Base-by-base conservation (phyloP, 2,113 vertebrate species). In the Lichenostomus cassidix region DNA sequence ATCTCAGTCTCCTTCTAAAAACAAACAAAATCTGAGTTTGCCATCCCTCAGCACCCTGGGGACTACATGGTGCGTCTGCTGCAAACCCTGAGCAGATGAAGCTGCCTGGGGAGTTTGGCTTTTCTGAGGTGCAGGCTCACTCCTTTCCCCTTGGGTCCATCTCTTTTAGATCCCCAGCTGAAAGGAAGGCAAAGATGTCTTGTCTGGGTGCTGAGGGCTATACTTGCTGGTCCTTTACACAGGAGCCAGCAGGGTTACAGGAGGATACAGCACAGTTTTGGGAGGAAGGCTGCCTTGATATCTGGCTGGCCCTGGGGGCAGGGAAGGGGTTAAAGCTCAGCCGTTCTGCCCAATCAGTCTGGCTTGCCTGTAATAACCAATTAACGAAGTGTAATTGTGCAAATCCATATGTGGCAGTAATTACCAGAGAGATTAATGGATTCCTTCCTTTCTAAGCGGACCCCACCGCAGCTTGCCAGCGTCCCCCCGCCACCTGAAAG, bases 391-490 rank as follows among this genome's bases (percentile, higher is more conserved):
- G 92, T 94, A 97, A 96, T 97, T 96, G 96, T 95, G 92, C 87
- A 96, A 96, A 93, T 95, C 93, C 93, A 90, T 96, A 88, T 92
- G 94, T 96, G 96, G 90, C 96, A 93, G 91, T 95, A 95, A 97
- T 96, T 95, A 95, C 80, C 85, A 92, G 92, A 33, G 80, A 95
- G 92, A 96, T 97, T 94, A 96, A 97, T 97, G 95, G 95, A 96
- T 95, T 95, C 90, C 92, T 97, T 96, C 93, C 95, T 92, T 94
- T 93, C 68, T 68, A 47, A 94, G 64, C 1, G 1, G 59, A 91
- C 20, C 82, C 64, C 75, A 79, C 83, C 3, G 0, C 41, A 33
- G 91, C 87, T 82, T 91, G 90, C 89, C 93, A 94, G 92, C 20
- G 4, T 94, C 87, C 73, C 80, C 71, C 80, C 1, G 5, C 94